Evolutionary conservation across 2,797 vertebrate species (phyloP), one percentile per base, ranked within the genome.

Genomic region (Sebastes nivosus): DNA sequence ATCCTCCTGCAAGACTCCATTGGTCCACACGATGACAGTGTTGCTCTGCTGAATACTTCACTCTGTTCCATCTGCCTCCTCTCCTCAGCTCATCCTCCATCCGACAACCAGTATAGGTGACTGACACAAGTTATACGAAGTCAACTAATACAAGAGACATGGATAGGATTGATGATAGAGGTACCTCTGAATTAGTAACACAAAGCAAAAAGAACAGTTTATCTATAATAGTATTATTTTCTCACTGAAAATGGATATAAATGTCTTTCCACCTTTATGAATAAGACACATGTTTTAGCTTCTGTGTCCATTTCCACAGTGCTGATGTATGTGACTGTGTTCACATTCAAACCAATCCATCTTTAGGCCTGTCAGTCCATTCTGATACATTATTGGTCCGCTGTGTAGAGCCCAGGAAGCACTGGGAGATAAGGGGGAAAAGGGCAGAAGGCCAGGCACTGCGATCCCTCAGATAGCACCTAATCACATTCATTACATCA

Each of bases 401-500:
- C 75, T 91, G 80, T 77, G 83, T 82, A 32, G 72, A 85, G 77
- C 72, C 92, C 94, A 95, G 95, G 95, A 96, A 95, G 93, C 90
- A 72, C 0, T 42, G 73, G 81, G 86, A 95, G 95, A 95, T 95
- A 94, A 95, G 92, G 77, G 77, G 79, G 55, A 58, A 46, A 76
- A 84, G 86, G 86, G 87, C 81, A 76, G 89, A 77, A 91, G 38
- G 90, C 90, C 91, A 81, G 91, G 83, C 89, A 80, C 77, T 82
- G 91, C 30, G 94, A 96, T 96, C 87, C 88, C 88, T 82, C 82
- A 79, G 95, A 96, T 96, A 95, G 91, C 89, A 86, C 81, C 92
- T 95, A 96, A 96, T 96, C 95, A 94, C 94, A 95, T 96, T 95
- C 94, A 95, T 95, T 94, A 95, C 89, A 94, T 95, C 94, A 94